phyloP scores from a whole-genome alignment of 2,888 invertebrate species.

The Thelaira solivaga region DNA sequence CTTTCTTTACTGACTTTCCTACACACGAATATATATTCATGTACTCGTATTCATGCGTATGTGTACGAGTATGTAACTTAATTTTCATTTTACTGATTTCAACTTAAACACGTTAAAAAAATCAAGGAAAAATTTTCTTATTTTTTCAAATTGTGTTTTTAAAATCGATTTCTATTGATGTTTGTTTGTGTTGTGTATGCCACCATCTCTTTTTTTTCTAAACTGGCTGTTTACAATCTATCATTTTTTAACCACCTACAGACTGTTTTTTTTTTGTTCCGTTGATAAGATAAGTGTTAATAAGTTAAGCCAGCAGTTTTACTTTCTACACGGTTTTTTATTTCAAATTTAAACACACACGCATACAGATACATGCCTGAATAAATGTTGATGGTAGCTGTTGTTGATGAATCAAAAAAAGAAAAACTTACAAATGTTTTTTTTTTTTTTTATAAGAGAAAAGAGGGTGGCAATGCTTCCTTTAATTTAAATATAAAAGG shows the following conservation, averaged over 20 bases:
- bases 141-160: constrained; percentile 32
- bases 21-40: no score
- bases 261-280: neutral
- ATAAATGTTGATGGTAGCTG: constrained; percentile 42
- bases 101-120: constrained; percentile 54
- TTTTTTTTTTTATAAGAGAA: neutral
- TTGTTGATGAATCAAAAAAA: constrained; percentile 55
- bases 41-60: no score
- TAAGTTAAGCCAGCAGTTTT: constrained; percentile 56
- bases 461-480: no score
- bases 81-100: constrained; percentile 13
- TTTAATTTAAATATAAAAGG: constrained; percentile 37
- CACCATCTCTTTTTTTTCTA: constrained; percentile 1
- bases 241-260: neutral
- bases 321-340: neutral
- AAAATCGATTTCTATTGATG: constrained; percentile 54
- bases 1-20: no score
- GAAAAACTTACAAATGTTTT: constrained; percentile 13
- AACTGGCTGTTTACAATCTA: neutral
- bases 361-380: no score
- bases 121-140: constrained; percentile 1
- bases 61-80: no score
- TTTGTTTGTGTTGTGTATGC: no score
- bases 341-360: no score
- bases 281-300: constrained; percentile 53